These are phyloP conservation scores for Rhinella marina DNA, from an alignment of 2,797 vertebrate genomes.

Conservation along the genomic window DNA sequence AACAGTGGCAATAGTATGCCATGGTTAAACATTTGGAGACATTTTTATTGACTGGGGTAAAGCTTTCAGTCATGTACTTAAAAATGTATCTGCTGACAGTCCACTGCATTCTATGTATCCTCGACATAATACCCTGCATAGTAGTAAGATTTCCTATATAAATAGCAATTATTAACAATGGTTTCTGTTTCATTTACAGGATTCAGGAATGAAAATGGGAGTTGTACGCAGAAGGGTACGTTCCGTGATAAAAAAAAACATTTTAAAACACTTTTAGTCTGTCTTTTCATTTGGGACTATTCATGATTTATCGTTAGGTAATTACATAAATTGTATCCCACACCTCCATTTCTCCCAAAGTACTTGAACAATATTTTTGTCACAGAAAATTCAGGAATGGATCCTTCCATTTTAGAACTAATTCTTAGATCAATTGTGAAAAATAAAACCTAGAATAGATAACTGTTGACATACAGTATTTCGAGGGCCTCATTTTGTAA, in stretches of 20 bases:
- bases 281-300: background rate
- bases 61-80: no score
- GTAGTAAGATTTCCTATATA: background rate
- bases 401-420: background rate
- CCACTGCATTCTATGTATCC: background rate
- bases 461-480: background rate
- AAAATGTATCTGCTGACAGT: background rate
- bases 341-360: background rate
- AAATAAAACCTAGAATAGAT: background rate
- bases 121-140: background rate
- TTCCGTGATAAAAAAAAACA: background rate
- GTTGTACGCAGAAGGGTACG: conserved; percentile 47
- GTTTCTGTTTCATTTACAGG: conserved; percentile 10
- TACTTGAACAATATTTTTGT: background rate
- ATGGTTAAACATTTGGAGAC: no score
- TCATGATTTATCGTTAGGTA: background rate
- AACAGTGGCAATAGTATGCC: no score
- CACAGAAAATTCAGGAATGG: background rate
- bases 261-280: background rate
- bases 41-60: no score
- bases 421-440: background rate
- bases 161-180: background rate
- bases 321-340: background rate
- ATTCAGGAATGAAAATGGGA: conserved; percentile 49
- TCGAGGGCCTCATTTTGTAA: background rate